Base-by-base conservation (phyloP, 2,113 vertebrate genomes). In the Misgurnus anguillicaudatus region DNA sequence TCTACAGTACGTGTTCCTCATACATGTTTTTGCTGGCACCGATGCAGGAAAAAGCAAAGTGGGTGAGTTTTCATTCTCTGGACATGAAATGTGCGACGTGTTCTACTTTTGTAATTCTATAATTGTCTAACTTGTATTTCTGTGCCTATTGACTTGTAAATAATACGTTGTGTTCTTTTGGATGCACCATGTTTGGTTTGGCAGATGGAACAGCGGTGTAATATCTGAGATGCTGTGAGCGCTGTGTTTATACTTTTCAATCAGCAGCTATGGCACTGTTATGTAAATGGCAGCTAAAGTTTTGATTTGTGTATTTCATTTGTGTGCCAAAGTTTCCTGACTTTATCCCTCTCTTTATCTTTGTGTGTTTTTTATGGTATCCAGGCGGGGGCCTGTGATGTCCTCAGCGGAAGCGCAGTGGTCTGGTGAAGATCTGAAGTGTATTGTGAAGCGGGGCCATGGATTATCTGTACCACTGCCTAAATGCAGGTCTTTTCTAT, bases 391-490 rank as follows among this genome's bases (percentile, higher is more conserved):
- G 74, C 86, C 84, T 85, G 71, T 57, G 53, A n/a, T 17, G 74
- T 81, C 63, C 19, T 60, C 74, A 89, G 83, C 90, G 89, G 91
- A 92, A 91, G 88, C 88, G 86, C 86, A 83, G 83, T 80, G 85
- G 86, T 88, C 85, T 81, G 82, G 90, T 89, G 89, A 90, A 91
- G 84, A 88, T 86, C 85, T 24, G 82, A 76, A 64, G 58, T 87
- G 84, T 77, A 87, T 92, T 91, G 89, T 91, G 77, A 86, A 17
- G 74, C 2, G 82, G 81, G 82, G 88, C 86, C 84, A 82, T 16
- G 86, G 90, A 90, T 92, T 91, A 93, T 89, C 83, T 77, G 83
- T 87, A 89, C 90, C 88, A 68, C 83, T 86, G 80, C 86, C 87
- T 89, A 89, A 93, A 90, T 88, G 87, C 85, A 17, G 78, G 47